Evolutionary conservation across 2,797 vertebrate species (phyloP), one percentile per base, ranked within the genome.

Genomic region (Ctenosaura bakeri): DNA sequence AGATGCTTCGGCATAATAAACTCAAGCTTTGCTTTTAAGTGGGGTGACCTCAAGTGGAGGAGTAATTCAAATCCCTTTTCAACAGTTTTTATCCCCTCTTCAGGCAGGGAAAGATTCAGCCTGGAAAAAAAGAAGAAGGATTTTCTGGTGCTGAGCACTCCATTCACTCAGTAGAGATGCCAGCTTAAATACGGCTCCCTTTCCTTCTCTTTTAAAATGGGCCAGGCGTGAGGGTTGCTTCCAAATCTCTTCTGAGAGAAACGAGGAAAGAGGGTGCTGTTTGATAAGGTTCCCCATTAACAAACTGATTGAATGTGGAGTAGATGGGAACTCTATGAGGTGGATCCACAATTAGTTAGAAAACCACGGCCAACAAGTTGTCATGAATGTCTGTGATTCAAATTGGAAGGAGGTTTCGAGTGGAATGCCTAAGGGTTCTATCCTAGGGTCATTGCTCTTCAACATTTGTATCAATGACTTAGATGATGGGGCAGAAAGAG

Each of bases 1-100:
- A 93, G 91, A 94, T 93, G 93, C 92, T 7, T 62, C 80, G 80
- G 85, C 78, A 92, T 96, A 93, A 95, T 93, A 93, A 90, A 90
- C 71, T 38, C 13, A 79, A 87, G 84, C 81, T 94, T 95, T 89
- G 91, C 24, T 90, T 69, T 92, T 89, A 94, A 95, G 90, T 90
- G 94, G 86, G 90, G 85, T 74, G 80, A 94, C 81, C 91, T 93
- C 91, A 93, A 91, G 62, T 87, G 90, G 94, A 96, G 87, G 91
- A 92, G 83, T 89, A 85, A 77, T 74, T 94, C 94, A 77, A 95
- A 90, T 93, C 90, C 81, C 89, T 71, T 38, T 92, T 94, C 92
- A 91, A 90, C 90, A 91, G 93, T 90, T 87, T 91, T 94, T 92
- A 93, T 79, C 94, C 88, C 93, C 82, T 79, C 91, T 83, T 93